Base-by-base conservation (phyloP, 1,140 invertebrate genomes). In the Zaprionus africanus region DNA sequence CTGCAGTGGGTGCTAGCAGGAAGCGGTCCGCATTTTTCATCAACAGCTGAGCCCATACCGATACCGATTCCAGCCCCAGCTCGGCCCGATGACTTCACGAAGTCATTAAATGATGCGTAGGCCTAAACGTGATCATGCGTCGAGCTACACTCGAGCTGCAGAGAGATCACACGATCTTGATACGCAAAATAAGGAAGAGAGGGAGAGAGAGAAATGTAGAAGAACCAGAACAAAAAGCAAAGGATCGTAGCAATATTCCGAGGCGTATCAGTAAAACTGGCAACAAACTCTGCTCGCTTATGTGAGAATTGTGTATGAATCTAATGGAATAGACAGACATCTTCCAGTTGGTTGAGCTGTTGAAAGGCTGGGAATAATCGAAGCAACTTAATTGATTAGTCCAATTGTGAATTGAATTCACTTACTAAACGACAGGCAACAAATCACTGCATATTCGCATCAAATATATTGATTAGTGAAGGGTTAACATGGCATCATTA, bases 41-140 rank as follows among this genome's bases (percentile, higher is more conserved):
- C 83, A 87, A 87, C 83, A 84, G 76, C 66, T 82, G 54, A 69
- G 46, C 17, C 46, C n/a, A 11, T 9, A 9, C 46, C 46, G n/a
- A 19, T 19, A 9, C 17, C 46, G 6, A 4, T 5, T 12, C 46
- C 46, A 17, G n/a, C 17, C 46, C 46, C 9, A 2, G 2, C 43
- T 4, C 46, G 56, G 41, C 51, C 22, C 34, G 41, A 62, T 58
- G 22, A 31, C 68, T 79, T 72, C 84, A 90, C 84, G 84, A 88
- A 81, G 63, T 85, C 78, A 88, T 88, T 90, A 88, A 88, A 88
- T 78, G 81, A 87, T 88, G 84, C 84, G 84, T 88, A 88, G 81
- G 78, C 38, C 28, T 76, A 74, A 73, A 82, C 82, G 83, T 87
- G 84, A 88, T 88, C 81, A 87, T 86, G 82, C 82, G 82, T 86